Conservation (phyloP, 2,797 vertebrate genomes). For the Anolis apletophallus region DNA sequence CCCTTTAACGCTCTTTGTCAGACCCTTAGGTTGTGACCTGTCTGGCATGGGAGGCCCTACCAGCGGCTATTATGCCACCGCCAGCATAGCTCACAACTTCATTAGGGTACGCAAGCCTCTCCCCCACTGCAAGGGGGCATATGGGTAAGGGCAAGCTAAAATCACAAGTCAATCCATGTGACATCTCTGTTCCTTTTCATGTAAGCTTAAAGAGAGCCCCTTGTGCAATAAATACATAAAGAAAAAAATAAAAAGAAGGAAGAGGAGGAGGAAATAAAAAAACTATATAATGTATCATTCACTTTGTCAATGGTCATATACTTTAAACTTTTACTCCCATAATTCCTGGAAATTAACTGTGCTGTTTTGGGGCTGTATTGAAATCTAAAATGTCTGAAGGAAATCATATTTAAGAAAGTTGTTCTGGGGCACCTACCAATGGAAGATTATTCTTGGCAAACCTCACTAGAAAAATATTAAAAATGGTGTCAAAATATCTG, state of each 20-base stretch:
- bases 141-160: background rate
- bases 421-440: background rate
- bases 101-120: too few species aligned
- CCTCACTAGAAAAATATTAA: background rate
- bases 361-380: background rate
- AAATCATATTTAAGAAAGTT: background rate
- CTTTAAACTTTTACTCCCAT: background rate
- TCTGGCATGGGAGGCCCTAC: too few species aligned
- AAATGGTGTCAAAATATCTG: background rate
- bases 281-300: background rate
- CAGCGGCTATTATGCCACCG: too few species aligned
- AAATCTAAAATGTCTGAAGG: background rate
- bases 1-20: too few species aligned
- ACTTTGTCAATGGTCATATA: background rate
- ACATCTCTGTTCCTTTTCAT: background rate
- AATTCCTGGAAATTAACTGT: background rate
- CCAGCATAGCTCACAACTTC: too few species aligned
- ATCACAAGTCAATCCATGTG: background rate
- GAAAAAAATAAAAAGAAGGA: too few species aligned
- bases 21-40: too few species aligned
- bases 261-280: background rate
- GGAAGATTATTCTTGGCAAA: background rate
- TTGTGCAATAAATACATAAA: background rate
- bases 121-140: too few species aligned
- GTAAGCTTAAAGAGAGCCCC: background rate